These are phyloP conservation scores for Xestia c-nigrum DNA, from an alignment of 2,888 invertebrate genomes.

Conservation along the genomic window DNA sequence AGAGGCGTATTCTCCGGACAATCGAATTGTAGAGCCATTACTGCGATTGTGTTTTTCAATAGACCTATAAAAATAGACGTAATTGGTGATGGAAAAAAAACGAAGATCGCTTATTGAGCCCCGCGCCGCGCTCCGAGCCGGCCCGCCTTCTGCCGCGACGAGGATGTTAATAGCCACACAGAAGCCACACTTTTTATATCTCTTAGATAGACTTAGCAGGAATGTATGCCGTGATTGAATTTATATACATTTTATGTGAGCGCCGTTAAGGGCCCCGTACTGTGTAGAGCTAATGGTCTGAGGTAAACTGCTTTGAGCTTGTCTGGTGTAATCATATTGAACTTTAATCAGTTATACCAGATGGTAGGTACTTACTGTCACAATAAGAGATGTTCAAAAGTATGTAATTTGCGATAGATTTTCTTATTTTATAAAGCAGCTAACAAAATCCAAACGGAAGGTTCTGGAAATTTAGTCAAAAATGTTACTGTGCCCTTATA, in stretches of 20 bases:
- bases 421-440: not conserved
- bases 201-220: constrained; percentile 56
- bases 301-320: constrained; percentile 30
- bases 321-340: not conserved
- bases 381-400: not conserved
- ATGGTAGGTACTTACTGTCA: constrained; percentile 9
- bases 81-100: constrained; percentile 85
- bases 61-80: constrained; percentile 83
- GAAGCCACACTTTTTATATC: constrained; percentile 73
- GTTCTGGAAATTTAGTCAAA: constrained; percentile 44
- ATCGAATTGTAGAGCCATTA: constrained; percentile 82
- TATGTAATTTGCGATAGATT: not conserved
- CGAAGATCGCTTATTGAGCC: constrained; percentile 78
- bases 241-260: constrained; percentile 39
- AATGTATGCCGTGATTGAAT: constrained; percentile 63
- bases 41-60: constrained; percentile 83
- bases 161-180: constrained; percentile 76
- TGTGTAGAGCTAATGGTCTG: constrained; percentile 43
- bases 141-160: constrained; percentile 63
- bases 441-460: constrained; percentile 14
- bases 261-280: constrained; percentile 39
- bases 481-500: constrained; percentile 56
- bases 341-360: constrained; percentile 1
- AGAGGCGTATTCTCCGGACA: constrained; percentile 75
- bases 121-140: constrained; percentile 62